Evolutionary conservation across 2,113 vertebrate genomes (phyloP).

Genomic region (Misgurnus mizolepis): DNA sequence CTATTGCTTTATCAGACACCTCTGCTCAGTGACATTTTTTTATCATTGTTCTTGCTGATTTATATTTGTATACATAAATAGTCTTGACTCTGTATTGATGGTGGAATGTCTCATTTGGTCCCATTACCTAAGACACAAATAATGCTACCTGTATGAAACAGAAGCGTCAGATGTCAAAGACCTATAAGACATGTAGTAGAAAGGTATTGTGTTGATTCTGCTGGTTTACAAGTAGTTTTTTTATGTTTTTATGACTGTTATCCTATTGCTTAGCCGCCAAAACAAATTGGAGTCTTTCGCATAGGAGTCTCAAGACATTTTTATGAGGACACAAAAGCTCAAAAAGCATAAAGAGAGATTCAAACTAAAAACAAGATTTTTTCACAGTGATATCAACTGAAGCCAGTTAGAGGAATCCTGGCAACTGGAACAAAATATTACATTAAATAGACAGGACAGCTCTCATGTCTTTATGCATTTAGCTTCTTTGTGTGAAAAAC

Average conservation of each 20-base stretch:
- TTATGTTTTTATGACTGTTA: constrained; percentile 34
- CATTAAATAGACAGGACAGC: not conserved
- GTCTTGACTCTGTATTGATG: not conserved
- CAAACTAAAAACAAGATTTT: constrained; percentile 54
- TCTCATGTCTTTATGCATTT: too few species aligned
- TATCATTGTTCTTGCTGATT: not conserved
- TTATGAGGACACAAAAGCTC: constrained; percentile 44
- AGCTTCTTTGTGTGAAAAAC: too few species aligned
- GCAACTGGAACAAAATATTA: constrained; percentile 58
- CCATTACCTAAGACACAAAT: constrained; percentile 39
- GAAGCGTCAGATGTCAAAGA: not conserved
- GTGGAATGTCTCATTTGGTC: constrained; percentile 75
- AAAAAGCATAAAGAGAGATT: constrained; percentile 1
- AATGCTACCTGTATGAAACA: constrained; percentile 11
- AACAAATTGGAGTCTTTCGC: constrained; percentile 45
- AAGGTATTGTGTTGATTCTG: constrained; percentile 50
- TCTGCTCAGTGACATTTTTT: not conserved
- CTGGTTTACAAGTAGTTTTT: constrained; percentile 60
- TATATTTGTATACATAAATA: not conserved
- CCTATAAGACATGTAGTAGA: constrained; percentile 36
- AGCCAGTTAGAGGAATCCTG: constrained; percentile 59
- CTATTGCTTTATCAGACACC: not conserved
- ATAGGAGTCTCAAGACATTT: constrained; percentile 24
- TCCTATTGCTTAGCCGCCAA: constrained; percentile 77
- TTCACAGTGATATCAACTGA: constrained; percentile 77